Evolutionary conservation across 2,888 invertebrate species (phyloP), one percentile per base, ranked within the genome.

Genomic region (Mythimna pallens): DNA sequence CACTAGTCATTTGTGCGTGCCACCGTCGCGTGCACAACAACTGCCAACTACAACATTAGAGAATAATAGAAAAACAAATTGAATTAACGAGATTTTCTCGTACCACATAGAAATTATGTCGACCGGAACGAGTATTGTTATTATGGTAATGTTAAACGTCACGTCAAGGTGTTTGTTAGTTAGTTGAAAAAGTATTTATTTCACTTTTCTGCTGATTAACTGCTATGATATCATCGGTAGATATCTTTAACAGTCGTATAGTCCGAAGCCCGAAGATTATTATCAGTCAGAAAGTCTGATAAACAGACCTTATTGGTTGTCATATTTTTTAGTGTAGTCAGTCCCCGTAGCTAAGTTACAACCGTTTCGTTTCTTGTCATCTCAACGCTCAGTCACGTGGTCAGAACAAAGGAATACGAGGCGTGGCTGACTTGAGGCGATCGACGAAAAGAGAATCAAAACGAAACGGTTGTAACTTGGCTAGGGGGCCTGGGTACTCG

Each of bases 1-100:
- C 82, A 82, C 82, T 86, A 85, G 71, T 73, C 63, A 73, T 78
- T 76, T 76, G 73, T 76, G 77, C 80, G 81, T 86, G 79, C 77
- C 67, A 85, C 76, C 78, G 78, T 87, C 83, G 89, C 89, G 88
- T 89, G 88, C 78, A 66, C 76, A 34, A 54, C 70, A 30, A 58
- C 77, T 61, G 76, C 78, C 82, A 84, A 86, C 88, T 75, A 78
- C 81, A 69, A 80, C 85, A 85, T 89, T 88, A 88, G 81, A 86
- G 84, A 76, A 86, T 82, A 78, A 84, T 82, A 82, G 84, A 87
- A 86, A 88, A 88, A 88, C 87, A 87, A 87, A 90, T 89, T 87
- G 89, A 89, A 88, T 89, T 89, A 90, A 88, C 86, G 81, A 87
- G 87, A 82, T 89, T 89, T 88, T 86, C 87, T 85, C 86, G 81